Conservation (phyloP, 2,888 invertebrate species). For the Argyresthia goedartella region DNA sequence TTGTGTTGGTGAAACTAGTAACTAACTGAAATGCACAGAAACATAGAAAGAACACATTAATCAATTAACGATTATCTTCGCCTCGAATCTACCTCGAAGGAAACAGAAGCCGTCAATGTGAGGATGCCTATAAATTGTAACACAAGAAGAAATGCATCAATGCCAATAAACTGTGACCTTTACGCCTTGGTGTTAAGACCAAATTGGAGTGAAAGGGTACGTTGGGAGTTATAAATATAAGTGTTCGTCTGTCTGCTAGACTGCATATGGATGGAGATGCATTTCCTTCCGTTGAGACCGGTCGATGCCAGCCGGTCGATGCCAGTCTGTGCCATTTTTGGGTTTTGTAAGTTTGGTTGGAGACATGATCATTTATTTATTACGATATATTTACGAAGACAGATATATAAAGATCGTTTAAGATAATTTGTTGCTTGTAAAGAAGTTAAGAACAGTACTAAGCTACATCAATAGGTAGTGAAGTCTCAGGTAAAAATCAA, state of each 20-base stretch:
- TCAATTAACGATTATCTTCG: background rate
- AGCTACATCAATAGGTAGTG: too few relatives aligned
- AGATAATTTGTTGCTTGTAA: too few relatives aligned
- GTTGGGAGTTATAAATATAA: background rate
- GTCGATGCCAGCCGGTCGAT: background rate
- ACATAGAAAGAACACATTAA: background rate
- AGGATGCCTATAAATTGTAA: background rate
- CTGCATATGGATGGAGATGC: background rate
- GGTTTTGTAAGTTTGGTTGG: too few relatives aligned
- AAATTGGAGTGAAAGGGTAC: background rate
- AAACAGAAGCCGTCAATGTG: background rate
- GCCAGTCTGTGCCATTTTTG: background rate
- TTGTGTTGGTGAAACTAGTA: background rate
- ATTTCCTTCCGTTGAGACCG: background rate
- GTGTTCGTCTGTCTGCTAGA: background rate
- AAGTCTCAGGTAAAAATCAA: too few relatives aligned
- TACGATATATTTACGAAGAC: too few relatives aligned
- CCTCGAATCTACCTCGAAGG: background rate
- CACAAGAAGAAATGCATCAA: too few relatives aligned
- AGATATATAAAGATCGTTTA: too few relatives aligned
- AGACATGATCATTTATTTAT: too few relatives aligned
- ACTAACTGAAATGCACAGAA: background rate
- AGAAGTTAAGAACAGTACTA: too few relatives aligned
- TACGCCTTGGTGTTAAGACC: background rate
- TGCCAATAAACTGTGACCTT: too few relatives aligned